Evolutionary conservation across 2,888 invertebrate species (phyloP).

Genomic region (Chalcis sispes): DNA sequence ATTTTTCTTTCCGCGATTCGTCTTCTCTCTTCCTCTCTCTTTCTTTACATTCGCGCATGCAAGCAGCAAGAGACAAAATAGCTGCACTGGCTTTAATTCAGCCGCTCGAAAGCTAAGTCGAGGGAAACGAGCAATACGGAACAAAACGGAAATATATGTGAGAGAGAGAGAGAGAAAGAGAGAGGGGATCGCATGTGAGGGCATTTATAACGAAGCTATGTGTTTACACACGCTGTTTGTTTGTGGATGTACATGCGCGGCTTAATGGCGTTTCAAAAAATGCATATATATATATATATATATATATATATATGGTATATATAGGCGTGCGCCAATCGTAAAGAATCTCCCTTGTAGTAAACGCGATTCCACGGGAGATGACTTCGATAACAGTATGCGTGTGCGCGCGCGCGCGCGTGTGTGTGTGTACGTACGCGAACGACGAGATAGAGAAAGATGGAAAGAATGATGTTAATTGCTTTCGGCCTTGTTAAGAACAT

Average conservation of each 20-base stretch:
- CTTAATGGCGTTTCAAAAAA: constrained; percentile 51
- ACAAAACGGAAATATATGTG: constrained; percentile 51
- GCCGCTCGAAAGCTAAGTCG: constrained; percentile 26
- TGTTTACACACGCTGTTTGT: not conserved
- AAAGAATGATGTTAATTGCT: constrained; percentile 44
- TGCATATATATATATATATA: no score
- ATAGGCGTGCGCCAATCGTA: constrained; percentile 50
- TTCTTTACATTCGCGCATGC: no score
- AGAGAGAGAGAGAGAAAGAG: not conserved
- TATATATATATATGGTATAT: no score
- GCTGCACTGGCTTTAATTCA: constrained; percentile 23
- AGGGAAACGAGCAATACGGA: constrained; percentile 53
- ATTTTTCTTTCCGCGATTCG: constrained; percentile 11
- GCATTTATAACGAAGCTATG: not conserved
- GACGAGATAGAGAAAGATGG: not conserved
- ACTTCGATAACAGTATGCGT: constrained; percentile 45
- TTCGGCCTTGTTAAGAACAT: constrained; percentile 42
- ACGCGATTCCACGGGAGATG: constrained; percentile 48
- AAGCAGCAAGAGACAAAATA: constrained; percentile 3
- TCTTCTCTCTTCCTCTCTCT: not conserved
- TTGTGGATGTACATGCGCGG: no score
- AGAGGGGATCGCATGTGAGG: not conserved
- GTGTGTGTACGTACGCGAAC: not conserved
- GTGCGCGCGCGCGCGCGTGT: not conserved
- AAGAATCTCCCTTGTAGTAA: constrained; percentile 37